phyloP scores from a whole-genome alignment of 2,888 invertebrate genomes.

The Heliconius cydno region DNA sequence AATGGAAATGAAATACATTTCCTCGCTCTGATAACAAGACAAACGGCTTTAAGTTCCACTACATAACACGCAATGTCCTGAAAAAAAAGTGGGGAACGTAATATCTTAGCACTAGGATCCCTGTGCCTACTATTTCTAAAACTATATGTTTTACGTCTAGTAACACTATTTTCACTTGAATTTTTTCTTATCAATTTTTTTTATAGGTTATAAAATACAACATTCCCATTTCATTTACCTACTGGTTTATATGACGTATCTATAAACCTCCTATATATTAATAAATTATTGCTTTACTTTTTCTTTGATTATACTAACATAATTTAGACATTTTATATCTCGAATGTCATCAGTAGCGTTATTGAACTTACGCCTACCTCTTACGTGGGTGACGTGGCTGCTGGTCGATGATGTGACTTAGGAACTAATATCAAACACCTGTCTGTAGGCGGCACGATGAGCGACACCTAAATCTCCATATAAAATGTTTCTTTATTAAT shows the following conservation, averaged over 20 bases:
- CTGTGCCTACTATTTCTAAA: not conserved
- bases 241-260: not conserved
- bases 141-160: no score
- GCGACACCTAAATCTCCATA: constrained; percentile 52
- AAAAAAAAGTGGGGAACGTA: no score
- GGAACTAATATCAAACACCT: constrained; percentile 67
- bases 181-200: no score
- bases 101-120: not conserved
- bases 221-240: not conserved
- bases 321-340: constrained; percentile 32
- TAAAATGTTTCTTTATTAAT: constrained; percentile 38
- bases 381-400: constrained; percentile 47
- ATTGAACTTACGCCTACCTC: constrained; percentile 50
- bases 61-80: no score
- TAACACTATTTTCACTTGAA: no score
- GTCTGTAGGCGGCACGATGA: constrained; percentile 72
- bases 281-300: not conserved
- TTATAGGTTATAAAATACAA: not conserved
- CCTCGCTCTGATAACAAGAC: not conserved
- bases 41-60: no score
- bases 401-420: constrained; percentile 57
- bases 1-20: not conserved
- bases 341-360: constrained; percentile 37
- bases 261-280: not conserved
- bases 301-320: constrained; percentile 5